Evolutionary conservation across 1,140 invertebrate genomes (phyloP), one percentile per base, ranked within the genome.

Genomic region (Zaprionus africanus): DNA sequence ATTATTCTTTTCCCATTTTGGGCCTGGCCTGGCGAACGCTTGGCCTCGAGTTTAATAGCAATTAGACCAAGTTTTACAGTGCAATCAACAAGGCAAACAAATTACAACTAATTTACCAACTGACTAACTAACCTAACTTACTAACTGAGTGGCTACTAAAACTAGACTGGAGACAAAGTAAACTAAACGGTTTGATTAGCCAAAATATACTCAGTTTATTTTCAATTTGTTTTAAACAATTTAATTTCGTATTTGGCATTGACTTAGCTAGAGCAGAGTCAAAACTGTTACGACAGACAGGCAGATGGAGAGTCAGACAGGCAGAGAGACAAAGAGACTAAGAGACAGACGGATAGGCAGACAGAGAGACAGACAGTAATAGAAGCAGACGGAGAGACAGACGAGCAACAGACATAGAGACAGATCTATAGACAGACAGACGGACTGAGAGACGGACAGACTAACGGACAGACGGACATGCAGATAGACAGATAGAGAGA

Each of bases 191-290:
- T 13, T 19, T 51, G 46, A 24, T 51, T 24, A 24, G 12, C 19
- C 19, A 19, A 51, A 51, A 51, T 5, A 49, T 9, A 34, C 58
- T 53, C 22, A 5, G 24, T 54, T 62, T 60, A 38, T 59, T 28
- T 49, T 59, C 41, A 59, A 68, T 64, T 64, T 54, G 34, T 34
- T 34, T 34, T 5, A 26, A 63, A 63, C 51, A 64, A 64, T 64
- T 64, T 63, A 70, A 70, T 70, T 70, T 64, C 31, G 46, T 19
- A 36, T 6, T 51, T 63, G 60, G 54, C 51, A 63, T 70, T 64
- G 34, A 28, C n/a, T n/a, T 46, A 36, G 5, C 58, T 38, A 24
- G 38, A 13, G 12, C 13, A 2, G 5, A 53, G 9, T 17, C 43
- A 36, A 57, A 63, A 71, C 26, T 36, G 19, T 58, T 49, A 26